Evolutionary conservation across 2,888 invertebrate species (phyloP), one percentile per base, ranked within the genome.

Genomic region (Drosophila subquinaria): DNA sequence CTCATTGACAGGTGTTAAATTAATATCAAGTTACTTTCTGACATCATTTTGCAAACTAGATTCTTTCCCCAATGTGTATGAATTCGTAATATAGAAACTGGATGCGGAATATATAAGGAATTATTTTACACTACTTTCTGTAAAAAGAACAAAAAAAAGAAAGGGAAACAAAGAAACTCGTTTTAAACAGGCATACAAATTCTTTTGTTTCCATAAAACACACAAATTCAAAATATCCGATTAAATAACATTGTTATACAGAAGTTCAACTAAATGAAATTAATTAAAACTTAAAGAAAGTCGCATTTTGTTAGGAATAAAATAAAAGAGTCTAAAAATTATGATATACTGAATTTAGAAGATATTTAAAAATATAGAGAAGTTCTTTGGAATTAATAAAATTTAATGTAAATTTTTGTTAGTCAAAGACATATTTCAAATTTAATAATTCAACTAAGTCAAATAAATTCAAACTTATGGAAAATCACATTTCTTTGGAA

Each of bases 11-110:
- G 3, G 15, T 38, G 23, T 10, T 27, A 27, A 53, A n/a, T 23
- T 9, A 27, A 5, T 6, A 38, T 27, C 52, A 23, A 38, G 4
- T 38, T 27, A 52, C n/a, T 40, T 53, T 38, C 38, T 53, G 53
- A 40, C 27, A 23, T 23, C 38, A 53, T 15, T 4, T 27, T 11
- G 35, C 13, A 13, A 50, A 35, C 0, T 13, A 2, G 30, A 11
- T 17, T 5, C 13, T 23, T 10, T 5, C 0, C 27, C 27, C 6
- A 48, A 9, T 9, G 10, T 13, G 1, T 13, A 43, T 1, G 3
- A 35, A 36, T 36, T 36, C 11, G 9, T 3, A 4, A n/a, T 3
- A 10, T 10, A 15, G 15, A 15, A 48, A 30, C 1, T 30, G 1
- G 10, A 30, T 20, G 13, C 11, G 11, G 4, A 17, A 11, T 42